These are phyloP conservation scores for Ganaspis sp. DNA, from an alignment of 1,140 invertebrate species.

Conservation along the genomic window DNA sequence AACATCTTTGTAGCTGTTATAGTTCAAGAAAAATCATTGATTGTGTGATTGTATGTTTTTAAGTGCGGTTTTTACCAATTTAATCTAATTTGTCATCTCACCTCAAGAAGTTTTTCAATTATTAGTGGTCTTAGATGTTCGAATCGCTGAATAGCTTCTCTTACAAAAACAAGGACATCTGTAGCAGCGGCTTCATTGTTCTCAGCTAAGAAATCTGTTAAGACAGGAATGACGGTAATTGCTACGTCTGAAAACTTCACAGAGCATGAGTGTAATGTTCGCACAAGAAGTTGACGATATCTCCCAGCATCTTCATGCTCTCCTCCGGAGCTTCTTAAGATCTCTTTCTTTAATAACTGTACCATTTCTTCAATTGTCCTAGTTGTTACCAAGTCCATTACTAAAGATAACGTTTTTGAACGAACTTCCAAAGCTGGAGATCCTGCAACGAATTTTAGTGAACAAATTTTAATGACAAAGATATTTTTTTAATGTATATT, in stretches of 20 bases:
- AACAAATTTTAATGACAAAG: neutral
- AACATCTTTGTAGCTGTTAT: no score
- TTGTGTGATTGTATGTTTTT: no score
- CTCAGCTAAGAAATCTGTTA: constrained; percentile 97
- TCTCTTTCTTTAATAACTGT: constrained; percentile 94
- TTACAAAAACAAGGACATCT: constrained; percentile 95
- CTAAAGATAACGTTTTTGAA: constrained; percentile 90
- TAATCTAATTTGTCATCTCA: no score
- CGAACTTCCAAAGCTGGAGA: constrained; percentile 96
- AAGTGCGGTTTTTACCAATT: no score
- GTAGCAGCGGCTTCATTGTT: constrained; percentile 94
- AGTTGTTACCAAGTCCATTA: constrained; percentile 94
- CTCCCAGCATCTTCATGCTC: constrained; percentile 97
- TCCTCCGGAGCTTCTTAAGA: constrained; percentile 92
- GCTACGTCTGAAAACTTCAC: constrained; percentile 99
- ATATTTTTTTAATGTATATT: no score
- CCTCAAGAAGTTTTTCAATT: constrained; percentile 80
- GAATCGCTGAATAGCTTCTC: constrained; percentile 96
- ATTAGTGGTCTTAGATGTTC: constrained; percentile 87
- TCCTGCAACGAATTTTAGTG: constrained; percentile 45
- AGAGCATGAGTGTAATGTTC: constrained; percentile 95
- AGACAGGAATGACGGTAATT: constrained; percentile 92
- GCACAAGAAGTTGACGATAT: constrained; percentile 96
- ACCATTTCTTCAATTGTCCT: constrained; percentile 98
- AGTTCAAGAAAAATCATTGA: no score